Conservation (phyloP, 2,797 vertebrate genomes). For the Serranus cabrilla region DNA sequence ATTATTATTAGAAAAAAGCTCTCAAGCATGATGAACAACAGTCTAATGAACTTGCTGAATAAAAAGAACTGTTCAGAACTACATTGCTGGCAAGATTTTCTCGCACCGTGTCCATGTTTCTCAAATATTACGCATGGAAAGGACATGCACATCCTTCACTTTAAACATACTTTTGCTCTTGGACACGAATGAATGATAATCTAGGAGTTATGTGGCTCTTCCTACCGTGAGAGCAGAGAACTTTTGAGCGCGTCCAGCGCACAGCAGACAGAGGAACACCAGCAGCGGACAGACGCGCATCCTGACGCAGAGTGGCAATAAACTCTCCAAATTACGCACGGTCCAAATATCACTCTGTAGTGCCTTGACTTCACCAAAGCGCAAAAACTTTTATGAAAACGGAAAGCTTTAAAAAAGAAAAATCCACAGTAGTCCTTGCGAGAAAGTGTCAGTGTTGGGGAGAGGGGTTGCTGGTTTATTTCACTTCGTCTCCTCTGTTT, state of each 20-base stretch:
- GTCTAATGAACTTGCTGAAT: background rate
- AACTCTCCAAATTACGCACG: constrained; percentile 79
- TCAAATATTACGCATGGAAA: constrained; percentile 21
- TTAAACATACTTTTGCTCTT: background rate
- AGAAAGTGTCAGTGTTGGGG: constrained; percentile 25
- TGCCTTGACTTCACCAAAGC: constrained; percentile 33
- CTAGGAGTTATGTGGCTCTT: constrained; percentile 27
- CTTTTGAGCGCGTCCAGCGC: constrained; percentile 86
- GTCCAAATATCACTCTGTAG: constrained; percentile 55
- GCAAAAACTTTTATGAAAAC: constrained; percentile 1
- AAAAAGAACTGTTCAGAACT: too few species aligned
- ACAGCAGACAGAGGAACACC: constrained; percentile 82
- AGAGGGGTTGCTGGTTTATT: constrained; percentile 54
- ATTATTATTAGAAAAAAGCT: background rate
- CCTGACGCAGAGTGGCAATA: constrained; percentile 74
- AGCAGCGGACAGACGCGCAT: constrained; percentile 85
- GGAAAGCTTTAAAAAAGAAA: constrained; percentile 28
- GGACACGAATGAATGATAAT: background rate
- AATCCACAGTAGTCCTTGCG: constrained; percentile 57
- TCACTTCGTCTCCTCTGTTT: constrained; percentile 67
- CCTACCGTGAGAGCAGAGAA: constrained; percentile 90
- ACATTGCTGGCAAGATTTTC: background rate
- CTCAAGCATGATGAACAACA: background rate
- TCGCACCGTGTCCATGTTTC: background rate
- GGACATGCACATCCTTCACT: background rate